These are phyloP conservation scores for Andricus curvator DNA, from an alignment of 2,888 invertebrate species.

Conservation along the genomic window DNA sequence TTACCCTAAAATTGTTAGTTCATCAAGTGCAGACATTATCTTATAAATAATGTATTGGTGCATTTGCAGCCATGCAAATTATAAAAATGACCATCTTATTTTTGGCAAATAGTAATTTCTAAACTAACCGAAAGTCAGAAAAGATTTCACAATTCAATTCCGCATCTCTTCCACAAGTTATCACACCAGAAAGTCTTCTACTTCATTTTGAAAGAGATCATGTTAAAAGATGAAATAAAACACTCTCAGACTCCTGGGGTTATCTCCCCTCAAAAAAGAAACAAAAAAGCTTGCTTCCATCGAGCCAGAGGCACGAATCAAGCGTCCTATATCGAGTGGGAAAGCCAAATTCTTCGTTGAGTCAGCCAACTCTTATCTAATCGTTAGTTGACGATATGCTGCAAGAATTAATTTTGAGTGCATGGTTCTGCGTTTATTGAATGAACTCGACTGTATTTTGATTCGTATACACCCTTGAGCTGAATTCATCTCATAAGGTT, in stretches of 20 bases:
- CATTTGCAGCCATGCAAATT: too few relatives aligned
- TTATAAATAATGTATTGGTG: too few relatives aligned
- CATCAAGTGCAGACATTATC: too few relatives aligned
- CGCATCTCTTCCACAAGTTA: not conserved
- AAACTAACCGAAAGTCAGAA: not conserved
- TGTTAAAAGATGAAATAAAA: not conserved
- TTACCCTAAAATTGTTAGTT: too few relatives aligned
- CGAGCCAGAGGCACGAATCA: not conserved
- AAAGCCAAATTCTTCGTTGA: slow-evolving; percentile 28
- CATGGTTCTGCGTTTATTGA: slow-evolving; percentile 38
- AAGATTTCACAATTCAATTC: not conserved
- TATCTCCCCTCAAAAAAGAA: not conserved
- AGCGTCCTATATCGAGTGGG: not conserved
- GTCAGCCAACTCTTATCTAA: slow-evolving; percentile 28
- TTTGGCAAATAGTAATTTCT: not conserved
- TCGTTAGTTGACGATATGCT: slow-evolving; percentile 23
- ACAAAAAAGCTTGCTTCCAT: not conserved
- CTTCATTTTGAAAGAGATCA: slow-evolving; percentile 2
- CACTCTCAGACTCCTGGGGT: not conserved
- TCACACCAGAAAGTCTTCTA: not conserved
- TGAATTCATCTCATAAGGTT: slow-evolving; percentile 14
- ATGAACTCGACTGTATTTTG: slow-evolving; percentile 36
- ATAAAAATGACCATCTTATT: not conserved
- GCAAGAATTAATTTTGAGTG: slow-evolving; percentile 37
- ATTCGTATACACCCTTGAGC: slow-evolving; percentile 31